Evolutionary conservation across 2,888 invertebrate species (phyloP), one percentile per base, ranked within the genome.

Genomic region (Volucella inanis): DNA sequence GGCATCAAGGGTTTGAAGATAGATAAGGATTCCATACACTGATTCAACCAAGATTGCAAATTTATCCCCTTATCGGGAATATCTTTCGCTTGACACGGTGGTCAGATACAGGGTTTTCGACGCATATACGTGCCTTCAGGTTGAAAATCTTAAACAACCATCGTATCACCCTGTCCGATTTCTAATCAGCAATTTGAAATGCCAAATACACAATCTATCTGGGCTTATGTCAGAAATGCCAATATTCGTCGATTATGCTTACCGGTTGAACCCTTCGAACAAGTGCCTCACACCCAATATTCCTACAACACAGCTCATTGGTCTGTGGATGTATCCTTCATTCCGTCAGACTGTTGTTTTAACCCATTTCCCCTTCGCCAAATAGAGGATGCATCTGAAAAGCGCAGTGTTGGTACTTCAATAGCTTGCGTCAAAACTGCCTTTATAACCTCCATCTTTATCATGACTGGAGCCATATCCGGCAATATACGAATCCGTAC

Each of bases 161-260:
- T 41, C 38, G 43, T n/a, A 45, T 31, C 84, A 85, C 85, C 85
- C 81, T 85, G 76, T 76, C 8, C 10, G 4, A 54, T 67, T 75
- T 72, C 76, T 81, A 81, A 85, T 85, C 80, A 80, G 74, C 77
- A 77, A 85, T 81, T 81, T 81, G 68, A 85, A 67, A 62, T 72
- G 70, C 62, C 54, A 80, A 68, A 54, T 55, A 72, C 67, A 72
- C 81, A 76, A 81, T 81, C 64, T 76, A 72, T 85, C 81, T 85
- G 85, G 76, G 77, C 85, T 85, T 85, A 76, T 85, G 85, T 85
- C 85, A 85, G 85, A 81, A 85, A 85, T 81, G 85, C 81, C 85
- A 85, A 85, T 85, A 85, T 85, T 85, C 85, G 31, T 31, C 31
- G 81, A 77, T 85, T 85, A 84, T 80, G 80, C 75, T 84, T 74